Conservation (phyloP, 2,888 invertebrate species). For the Metacarcinus magister region DNA sequence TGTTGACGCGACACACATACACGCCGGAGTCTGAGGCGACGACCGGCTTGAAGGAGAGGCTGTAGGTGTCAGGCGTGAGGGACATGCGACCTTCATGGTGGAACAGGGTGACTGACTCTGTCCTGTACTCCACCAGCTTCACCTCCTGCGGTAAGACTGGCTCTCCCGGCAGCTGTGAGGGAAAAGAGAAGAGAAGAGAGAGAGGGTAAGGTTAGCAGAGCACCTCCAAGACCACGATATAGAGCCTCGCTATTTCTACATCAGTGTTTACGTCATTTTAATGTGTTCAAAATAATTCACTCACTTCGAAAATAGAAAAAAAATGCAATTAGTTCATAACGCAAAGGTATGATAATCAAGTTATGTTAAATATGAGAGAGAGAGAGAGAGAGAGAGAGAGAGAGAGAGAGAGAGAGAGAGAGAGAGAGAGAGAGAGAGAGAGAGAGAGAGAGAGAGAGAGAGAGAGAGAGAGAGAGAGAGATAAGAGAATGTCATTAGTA, state of each 20-base stretch:
- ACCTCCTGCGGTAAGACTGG: slow-evolving; percentile 68
- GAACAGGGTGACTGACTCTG: slow-evolving; percentile 75
- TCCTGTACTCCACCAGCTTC: slow-evolving; percentile 78
- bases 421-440: not conserved
- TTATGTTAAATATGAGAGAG: not conserved
- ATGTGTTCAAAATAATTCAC: not conserved
- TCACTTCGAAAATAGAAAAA: not conserved
- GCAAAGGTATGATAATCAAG: too few relatives aligned
- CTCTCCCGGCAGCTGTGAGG: slow-evolving; percentile 64
- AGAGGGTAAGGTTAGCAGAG: not conserved
- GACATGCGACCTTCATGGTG: slow-evolving; percentile 78
- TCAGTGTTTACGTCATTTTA: not conserved
- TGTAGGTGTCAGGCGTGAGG: slow-evolving; percentile 67
- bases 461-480: not conserved
- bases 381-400: not conserved
- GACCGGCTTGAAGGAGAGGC: slow-evolving; percentile 78
- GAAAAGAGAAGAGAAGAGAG: not conserved
- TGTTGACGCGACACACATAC: slow-evolving; percentile 80
- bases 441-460: slow-evolving; percentile 60
- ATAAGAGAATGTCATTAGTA: not conserved
- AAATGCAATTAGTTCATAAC: not conserved
- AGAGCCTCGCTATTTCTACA: too few relatives aligned
- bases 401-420: slow-evolving; percentile 38
- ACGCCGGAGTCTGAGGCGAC: slow-evolving; percentile 74
- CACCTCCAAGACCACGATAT: too few relatives aligned